These are phyloP conservation scores for Dione juno DNA, from an alignment of 2,888 invertebrate genomes.

Conservation along the genomic window DNA sequence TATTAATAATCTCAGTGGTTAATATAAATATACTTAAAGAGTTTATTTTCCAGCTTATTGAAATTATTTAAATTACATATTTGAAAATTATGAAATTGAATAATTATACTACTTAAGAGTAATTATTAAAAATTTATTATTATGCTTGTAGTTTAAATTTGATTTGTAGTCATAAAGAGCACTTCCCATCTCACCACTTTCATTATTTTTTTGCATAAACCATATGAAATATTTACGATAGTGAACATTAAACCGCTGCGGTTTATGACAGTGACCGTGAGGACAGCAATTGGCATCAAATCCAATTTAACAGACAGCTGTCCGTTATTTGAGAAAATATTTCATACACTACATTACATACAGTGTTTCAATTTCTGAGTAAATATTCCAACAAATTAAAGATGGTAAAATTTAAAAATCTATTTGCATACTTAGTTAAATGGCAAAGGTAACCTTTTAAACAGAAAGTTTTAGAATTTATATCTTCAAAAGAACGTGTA, in stretches of 20 bases:
- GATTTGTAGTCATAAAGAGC: conserved; percentile 7
- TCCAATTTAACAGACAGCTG: conserved; percentile 59
- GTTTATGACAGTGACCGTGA: conserved; percentile 57
- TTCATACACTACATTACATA: conserved; percentile 22
- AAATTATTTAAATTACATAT: no score
- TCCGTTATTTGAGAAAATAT: conserved; percentile 47
- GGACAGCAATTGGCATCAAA: conserved; percentile 53
- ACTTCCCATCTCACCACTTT: conserved; percentile 24
- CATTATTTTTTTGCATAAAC: conserved; percentile 41
- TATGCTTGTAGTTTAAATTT: no score
- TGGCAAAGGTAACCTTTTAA: background rate
- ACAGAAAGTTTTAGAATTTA: no score
- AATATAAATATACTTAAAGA: no score
- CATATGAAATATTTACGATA: conserved; percentile 42
- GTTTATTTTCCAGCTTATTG: no score
- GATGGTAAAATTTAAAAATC: background rate
- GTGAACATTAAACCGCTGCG: conserved; percentile 49
- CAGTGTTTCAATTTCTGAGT: background rate
- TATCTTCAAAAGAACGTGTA: no score
- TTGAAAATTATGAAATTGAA: no score
- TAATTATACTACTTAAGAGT: no score
- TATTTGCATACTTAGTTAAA: background rate
- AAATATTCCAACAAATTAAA: background rate
- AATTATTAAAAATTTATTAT: no score
- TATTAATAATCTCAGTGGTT: no score